Evolutionary conservation across 2,888 invertebrate species (phyloP).

Genomic region (Pediacus dermestoides): DNA sequence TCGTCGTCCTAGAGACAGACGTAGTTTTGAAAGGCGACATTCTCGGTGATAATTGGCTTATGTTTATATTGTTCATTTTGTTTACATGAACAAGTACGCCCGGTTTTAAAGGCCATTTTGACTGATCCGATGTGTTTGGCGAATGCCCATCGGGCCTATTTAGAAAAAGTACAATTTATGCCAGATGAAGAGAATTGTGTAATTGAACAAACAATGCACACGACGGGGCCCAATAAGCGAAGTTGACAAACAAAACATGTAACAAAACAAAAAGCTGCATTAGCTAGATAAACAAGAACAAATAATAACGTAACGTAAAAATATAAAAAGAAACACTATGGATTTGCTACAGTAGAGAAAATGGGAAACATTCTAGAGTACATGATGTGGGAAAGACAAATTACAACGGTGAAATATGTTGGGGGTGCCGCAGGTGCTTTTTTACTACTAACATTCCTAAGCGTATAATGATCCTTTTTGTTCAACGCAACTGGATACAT

Average conservation of each 20-base stretch:
- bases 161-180: constrained; percentile 19
- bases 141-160: constrained; percentile 53
- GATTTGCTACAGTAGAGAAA: too few relatives aligned
- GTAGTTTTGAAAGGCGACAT: constrained; percentile 37
- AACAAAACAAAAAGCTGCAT: constrained; percentile 32
- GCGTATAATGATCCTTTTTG: constrained; percentile 5
- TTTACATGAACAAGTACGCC: constrained; percentile 86
- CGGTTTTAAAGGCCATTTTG: constrained; percentile 84
- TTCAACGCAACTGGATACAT: not conserved
- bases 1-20: constrained; percentile 29
- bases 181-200: constrained; percentile 23
- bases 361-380: constrained; percentile 12
- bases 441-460: constrained; percentile 3
- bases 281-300: constrained; percentile 24
- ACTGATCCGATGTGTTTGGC: constrained; percentile 42
- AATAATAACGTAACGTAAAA: not conserved
- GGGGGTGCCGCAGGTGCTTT: constrained; percentile 13
- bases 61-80: constrained; percentile 67
- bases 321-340: constrained; percentile 16
- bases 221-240: constrained; percentile 21
- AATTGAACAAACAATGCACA: constrained; percentile 19
- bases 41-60: constrained; percentile 38
- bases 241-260: constrained; percentile 34
- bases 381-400: constrained; percentile 11
- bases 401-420: constrained; percentile 14